Evolutionary conservation across 2,888 invertebrate genomes (phyloP), one percentile per base, ranked within the genome.

Genomic region (Apodemia duryi): DNA sequence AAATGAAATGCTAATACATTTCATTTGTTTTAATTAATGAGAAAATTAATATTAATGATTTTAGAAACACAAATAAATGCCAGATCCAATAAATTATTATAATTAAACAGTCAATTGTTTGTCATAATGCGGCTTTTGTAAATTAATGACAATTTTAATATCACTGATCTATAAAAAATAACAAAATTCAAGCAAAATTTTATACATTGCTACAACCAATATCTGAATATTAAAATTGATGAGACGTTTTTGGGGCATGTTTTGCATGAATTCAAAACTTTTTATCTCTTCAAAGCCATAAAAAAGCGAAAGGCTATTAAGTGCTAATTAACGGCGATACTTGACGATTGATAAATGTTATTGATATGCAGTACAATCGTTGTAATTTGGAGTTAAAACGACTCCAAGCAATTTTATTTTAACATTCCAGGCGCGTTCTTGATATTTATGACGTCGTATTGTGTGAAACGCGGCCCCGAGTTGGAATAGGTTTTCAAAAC

Each of bases 401-500:
- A 35, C 57, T 78, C 73, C 77, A 75, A 76, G 74, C 71, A 71
- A 75, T 74, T 76, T 78, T 82, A 81, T 77, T 79, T 75, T 76
- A 72, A 70, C 68, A 72, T 73, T 73, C 69, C 70, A 69, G 63
- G 57, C 57, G 70, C 73, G 72, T 71, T 73, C 68, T 66, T 65
- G 63, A 73, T 72, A 75, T 77, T 75, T 76, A 77, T 76, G 75
- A 73, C 73, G 74, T 73, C 69, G 71, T 74, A 75, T 73, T 75
- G 73, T 71, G 68, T 69, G 71, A 72, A 71, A 73, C 67, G 70
- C 71, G 70, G 70, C 73, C 76, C 76, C 57, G 57, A 29, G 32
- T 57, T 57, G 57, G 32, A 57, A 57, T 29, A 57, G 57, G 57
- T 32, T 57, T 13, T 57, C 57, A 11, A 29, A 57, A 9, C 57